Conservation (phyloP, 2,113 vertebrate species). For the Lepus timidus region DNA sequence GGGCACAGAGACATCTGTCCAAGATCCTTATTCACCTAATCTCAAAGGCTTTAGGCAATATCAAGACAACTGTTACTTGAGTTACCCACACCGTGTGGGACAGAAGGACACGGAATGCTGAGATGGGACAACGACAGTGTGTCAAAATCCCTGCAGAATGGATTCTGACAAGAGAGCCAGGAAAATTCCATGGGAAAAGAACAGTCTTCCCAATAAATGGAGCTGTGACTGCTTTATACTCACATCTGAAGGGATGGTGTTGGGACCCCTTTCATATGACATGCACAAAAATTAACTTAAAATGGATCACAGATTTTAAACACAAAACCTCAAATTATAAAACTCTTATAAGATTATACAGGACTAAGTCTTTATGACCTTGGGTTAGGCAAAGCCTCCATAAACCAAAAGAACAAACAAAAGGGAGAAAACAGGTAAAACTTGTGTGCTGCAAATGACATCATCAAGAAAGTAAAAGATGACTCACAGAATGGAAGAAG, state of each 20-base stretch:
- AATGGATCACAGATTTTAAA: background rate
- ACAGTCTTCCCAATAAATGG: background rate
- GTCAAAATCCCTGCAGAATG: background rate
- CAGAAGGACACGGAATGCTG: background rate
- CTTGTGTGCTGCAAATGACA: background rate
- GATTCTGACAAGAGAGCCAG: background rate
- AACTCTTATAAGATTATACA: background rate
- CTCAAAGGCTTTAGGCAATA: slow-evolving; percentile 19
- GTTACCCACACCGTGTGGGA: background rate
- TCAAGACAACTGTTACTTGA: background rate
- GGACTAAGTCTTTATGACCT: background rate
- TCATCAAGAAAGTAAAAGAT: background rate
- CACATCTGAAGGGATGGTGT: background rate
- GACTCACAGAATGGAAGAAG: background rate
- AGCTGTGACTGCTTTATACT: background rate
- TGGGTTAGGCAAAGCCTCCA: background rate
- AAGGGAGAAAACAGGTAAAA: background rate
- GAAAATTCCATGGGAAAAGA: background rate
- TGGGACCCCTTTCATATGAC: background rate
- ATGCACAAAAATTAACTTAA: background rate
- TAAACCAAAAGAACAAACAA: background rate
- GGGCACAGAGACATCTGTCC: background rate
- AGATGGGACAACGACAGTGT: background rate
- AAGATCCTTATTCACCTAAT: background rate
- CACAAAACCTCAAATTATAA: background rate